Evolutionary conservation across 1,140 invertebrate genomes (phyloP), one percentile per base, ranked within the genome.

Genomic region (Manduca sexta): DNA sequence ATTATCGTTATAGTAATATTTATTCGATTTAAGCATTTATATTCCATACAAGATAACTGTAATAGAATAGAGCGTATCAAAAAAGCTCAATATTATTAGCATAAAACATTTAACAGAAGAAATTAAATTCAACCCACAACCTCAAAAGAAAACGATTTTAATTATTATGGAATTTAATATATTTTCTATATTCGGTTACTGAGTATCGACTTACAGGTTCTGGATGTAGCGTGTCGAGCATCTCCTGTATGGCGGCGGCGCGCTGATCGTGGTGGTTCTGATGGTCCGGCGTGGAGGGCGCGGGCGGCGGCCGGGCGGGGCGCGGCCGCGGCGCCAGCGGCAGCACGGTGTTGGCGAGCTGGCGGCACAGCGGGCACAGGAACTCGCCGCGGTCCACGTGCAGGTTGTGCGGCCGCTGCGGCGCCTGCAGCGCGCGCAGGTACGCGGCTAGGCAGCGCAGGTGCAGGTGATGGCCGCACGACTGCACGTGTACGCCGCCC

Each of bases 401-500:
- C 42, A 94, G 80, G 69, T 88, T 92, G 72, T 92, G 90, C 35
- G 91, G 92, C 10, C 93, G 85, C 68, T 94, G 92, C 55, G 93
- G 92, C 56, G 88, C 91, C 42, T 92, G 88, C 34, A 98, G 85
- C 3, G 95, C 95, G 50, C 91, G 89, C 38, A 97, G 86, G 86
- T 98, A 99, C 0, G 94, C 92, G 72, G 93, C 93, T 55, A 97
- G 90, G 84, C 97, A 99, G 69, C 95, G 94, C 45, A 98, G 88
- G 86, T 99, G 97, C 26, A 99, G 87, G 80, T 98, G 95, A 85
- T 99, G 97, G 8, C 97, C 97, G 87, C 97, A 98, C 1, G 96
- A 97, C 86, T 97, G 95, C n/a, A 97, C 94, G 75, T 96, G 92
- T 12, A 98, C 94, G 21, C 97, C 97, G 49, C 95, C 95, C 78